Percentiles rank a stretch among this genome's conserved stretches.
Conservation (phyloP, 2,888 invertebrate genomes). For the Tachina grossa region DNA sequence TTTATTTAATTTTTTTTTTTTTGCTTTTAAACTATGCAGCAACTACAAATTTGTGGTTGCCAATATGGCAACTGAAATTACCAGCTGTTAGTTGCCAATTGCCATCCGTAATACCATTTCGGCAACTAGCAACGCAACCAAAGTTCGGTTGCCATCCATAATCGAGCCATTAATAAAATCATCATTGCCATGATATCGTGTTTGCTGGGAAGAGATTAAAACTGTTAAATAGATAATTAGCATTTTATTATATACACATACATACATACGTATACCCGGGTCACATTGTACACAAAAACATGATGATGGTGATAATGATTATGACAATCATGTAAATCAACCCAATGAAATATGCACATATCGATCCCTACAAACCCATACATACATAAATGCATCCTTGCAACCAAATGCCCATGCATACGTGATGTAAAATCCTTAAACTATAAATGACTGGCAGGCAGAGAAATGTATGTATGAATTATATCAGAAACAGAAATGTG, state of each 20-base stretch:
- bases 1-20: too few species aligned
- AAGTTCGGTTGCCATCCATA: too few species aligned
- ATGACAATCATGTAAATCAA: conserved; percentile 42
- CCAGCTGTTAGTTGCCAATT: too few species aligned
- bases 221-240: conserved; percentile 80
- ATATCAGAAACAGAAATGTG: background rate
- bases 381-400: background rate
- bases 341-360: background rate
- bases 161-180: too few species aligned
- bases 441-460: background rate
- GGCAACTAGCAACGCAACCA: too few species aligned
- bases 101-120: too few species aligned
- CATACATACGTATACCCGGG: too few species aligned
- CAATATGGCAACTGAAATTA: too few species aligned
- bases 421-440: conserved; percentile 19
- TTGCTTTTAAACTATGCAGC: too few species aligned
- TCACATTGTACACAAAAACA: conserved; percentile 23
- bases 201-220: conserved; percentile 73
- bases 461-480: background rate
- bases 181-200: background rate
- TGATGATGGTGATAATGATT: conserved; percentile 5
- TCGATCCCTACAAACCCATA: background rate
- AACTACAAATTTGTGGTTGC: too few species aligned
- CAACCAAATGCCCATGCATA: background rate
- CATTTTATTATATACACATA: conserved; percentile 60